These are phyloP conservation scores for Cryptocephalus moraei DNA, from an alignment of 2,888 invertebrate species.

Conservation along the genomic window DNA sequence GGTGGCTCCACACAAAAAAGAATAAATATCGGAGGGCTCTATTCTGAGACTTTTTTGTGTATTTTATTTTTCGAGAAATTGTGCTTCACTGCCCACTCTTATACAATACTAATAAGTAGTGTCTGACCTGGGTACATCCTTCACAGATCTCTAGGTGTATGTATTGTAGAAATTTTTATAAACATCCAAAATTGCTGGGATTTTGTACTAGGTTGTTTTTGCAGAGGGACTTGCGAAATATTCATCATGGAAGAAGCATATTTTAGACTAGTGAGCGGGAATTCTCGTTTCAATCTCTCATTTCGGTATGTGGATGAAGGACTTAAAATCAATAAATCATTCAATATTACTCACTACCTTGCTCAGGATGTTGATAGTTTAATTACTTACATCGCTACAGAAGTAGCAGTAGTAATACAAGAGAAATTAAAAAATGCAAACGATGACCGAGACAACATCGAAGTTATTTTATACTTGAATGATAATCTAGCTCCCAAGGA, in stretches of 20 bases:
- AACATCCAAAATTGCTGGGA: too few relatives aligned
- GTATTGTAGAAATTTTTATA: too few relatives aligned
- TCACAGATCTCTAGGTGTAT: too few relatives aligned
- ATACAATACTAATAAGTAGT: too few relatives aligned
- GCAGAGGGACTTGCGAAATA: too few relatives aligned
- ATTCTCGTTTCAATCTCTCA: conserved; percentile 45
- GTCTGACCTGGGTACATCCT: too few relatives aligned
- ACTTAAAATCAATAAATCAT: conserved; percentile 49
- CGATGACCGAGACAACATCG: conserved; percentile 10
- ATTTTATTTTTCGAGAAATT: too few relatives aligned
- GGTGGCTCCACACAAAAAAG: too few relatives aligned
- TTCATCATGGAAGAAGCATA: conserved; percentile 50
- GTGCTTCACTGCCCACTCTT: too few relatives aligned
- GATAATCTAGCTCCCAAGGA: conserved; percentile 19
- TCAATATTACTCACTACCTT: conserved; percentile 59
- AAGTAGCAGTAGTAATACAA: conserved; percentile 48
- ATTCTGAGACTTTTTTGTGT: too few relatives aligned
- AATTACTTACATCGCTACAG: conserved; percentile 49
- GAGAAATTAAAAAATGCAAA: conserved; percentile 31
- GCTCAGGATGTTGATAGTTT: conserved; percentile 52
- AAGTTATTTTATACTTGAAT: conserved; percentile 13
- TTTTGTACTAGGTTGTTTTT: too few relatives aligned
- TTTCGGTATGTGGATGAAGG: conserved; percentile 43
- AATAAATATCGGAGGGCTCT: too few relatives aligned
- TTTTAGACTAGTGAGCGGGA: conserved; percentile 41